A percentile compares a stretch with the other conserved stretches of the same genome.
phyloP scores from a whole-genome alignment of 1,140 invertebrate genomes.

The Subanguina moxae region DNA sequence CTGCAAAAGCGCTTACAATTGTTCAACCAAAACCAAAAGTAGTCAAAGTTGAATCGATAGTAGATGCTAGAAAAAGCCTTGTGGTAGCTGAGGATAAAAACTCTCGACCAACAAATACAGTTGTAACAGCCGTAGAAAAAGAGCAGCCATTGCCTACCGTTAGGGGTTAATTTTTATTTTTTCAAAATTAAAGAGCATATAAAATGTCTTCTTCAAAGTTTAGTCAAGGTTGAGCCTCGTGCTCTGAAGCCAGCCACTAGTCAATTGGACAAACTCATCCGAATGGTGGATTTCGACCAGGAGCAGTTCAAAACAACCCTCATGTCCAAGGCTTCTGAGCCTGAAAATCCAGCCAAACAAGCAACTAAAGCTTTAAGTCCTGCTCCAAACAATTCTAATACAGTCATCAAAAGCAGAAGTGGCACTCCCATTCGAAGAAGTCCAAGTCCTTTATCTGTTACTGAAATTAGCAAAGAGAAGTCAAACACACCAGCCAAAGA shows the following conservation, averaged over 20 bases:
- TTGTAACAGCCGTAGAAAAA: neutral
- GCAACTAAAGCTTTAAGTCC: too few relatives aligned
- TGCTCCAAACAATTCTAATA: too few relatives aligned
- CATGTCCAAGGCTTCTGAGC: neutral
- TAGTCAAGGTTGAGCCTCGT: neutral
- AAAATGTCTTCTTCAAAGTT: neutral
- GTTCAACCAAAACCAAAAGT: too few relatives aligned
- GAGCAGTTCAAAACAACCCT: slow-evolving; percentile 8
- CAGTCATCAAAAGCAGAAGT: neutral
- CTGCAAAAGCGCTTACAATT: too few relatives aligned
- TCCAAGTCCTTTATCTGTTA: neutral
- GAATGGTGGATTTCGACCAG: slow-evolving; percentile 19
- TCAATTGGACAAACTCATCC: slow-evolving; percentile 15
- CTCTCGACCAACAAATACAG: neutral
- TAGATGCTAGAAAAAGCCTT: too few relatives aligned
- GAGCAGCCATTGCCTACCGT: neutral
- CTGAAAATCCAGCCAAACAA: too few relatives aligned
- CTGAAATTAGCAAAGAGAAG: too few relatives aligned
- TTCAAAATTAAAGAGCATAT: neutral
- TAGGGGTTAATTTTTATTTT: neutral
- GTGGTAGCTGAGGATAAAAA: neutral
- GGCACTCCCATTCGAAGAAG: neutral
- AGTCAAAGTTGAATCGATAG: too few relatives aligned
- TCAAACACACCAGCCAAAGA: too few relatives aligned
- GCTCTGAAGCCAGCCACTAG: neutral